phyloP scores from a whole-genome alignment of 2,797 vertebrate species.

The Xenops minutus region DNA sequence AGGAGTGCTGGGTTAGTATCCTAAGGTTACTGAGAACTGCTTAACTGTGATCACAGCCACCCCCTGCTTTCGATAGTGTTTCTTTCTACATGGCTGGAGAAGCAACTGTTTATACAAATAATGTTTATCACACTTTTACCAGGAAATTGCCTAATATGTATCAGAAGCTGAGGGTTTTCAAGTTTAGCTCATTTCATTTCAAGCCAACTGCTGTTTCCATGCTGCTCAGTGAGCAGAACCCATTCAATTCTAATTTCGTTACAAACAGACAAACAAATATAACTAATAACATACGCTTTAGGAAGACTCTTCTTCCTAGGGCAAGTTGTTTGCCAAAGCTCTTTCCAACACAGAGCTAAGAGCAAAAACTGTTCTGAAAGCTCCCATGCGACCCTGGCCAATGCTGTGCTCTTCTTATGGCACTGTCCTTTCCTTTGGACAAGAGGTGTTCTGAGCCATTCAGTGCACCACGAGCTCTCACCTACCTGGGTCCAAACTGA shows the following conservation, averaged over 20 bases:
- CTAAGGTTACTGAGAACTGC: background rate
- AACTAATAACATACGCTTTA: background rate
- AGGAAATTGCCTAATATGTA: background rate
- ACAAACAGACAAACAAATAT: conserved; percentile 5
- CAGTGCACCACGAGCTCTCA: background rate
- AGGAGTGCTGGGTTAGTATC: background rate
- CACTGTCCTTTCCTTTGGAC: background rate
- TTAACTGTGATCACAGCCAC: background rate
- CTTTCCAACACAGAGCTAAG: background rate
- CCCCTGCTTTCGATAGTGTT: background rate
- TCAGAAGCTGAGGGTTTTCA: background rate
- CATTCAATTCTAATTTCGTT: conserved; percentile 14
- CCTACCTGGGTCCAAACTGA: background rate
- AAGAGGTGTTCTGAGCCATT: background rate
- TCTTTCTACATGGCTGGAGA: background rate
- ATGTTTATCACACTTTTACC: background rate
- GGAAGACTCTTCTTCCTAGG: background rate
- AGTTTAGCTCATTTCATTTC: background rate
- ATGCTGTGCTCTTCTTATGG: background rate
- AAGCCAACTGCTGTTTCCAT: conserved; percentile 12
- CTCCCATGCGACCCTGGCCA: background rate
- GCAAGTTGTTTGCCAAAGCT: background rate
- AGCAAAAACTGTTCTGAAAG: background rate
- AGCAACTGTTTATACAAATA: background rate
- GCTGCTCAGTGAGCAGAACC: background rate